Conservation (phyloP, 2,888 invertebrate species). For the Amphipyra tragopoginis region DNA sequence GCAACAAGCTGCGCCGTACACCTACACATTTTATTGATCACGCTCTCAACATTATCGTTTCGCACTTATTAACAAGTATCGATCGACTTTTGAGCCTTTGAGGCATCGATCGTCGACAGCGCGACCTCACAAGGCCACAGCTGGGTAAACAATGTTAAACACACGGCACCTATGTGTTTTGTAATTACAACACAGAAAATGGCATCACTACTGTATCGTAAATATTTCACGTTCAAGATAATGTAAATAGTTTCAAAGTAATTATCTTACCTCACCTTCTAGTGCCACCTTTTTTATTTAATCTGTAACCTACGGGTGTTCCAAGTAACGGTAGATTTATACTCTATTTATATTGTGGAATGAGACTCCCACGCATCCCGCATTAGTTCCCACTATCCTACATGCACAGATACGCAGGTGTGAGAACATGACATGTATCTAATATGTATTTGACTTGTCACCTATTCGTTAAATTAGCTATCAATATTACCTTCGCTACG, state of each 20-base stretch:
- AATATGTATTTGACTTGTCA: constrained; percentile 14
- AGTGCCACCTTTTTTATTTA: constrained; percentile 15
- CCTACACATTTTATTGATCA: constrained; percentile 51
- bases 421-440: constrained; percentile 40
- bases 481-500: not conserved
- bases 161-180: constrained; percentile 65
- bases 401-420: constrained; percentile 54
- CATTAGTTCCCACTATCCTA: constrained; percentile 62
- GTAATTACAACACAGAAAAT: constrained; percentile 79
- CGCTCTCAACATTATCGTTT: constrained; percentile 54
- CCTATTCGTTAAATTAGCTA: constrained; percentile 10
- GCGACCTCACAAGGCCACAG: constrained; percentile 86
- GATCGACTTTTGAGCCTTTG: constrained; percentile 69
- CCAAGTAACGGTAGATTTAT: constrained; percentile 58
- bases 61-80: constrained; percentile 60
- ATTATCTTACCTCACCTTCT: constrained; percentile 12
- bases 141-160: constrained; percentile 76
- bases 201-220: constrained; percentile 74
- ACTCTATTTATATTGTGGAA: constrained; percentile 57
- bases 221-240: constrained; percentile 63
- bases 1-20: constrained; percentile 39
- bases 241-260: constrained; percentile 50
- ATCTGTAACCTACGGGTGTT: constrained; percentile 28
- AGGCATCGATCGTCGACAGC: constrained; percentile 65
- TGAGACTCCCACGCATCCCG: constrained; percentile 71